These are phyloP conservation scores for Telmatochromis sp. DNA, from an alignment of 2,113 vertebrate genomes.

Conservation along the genomic window DNA sequence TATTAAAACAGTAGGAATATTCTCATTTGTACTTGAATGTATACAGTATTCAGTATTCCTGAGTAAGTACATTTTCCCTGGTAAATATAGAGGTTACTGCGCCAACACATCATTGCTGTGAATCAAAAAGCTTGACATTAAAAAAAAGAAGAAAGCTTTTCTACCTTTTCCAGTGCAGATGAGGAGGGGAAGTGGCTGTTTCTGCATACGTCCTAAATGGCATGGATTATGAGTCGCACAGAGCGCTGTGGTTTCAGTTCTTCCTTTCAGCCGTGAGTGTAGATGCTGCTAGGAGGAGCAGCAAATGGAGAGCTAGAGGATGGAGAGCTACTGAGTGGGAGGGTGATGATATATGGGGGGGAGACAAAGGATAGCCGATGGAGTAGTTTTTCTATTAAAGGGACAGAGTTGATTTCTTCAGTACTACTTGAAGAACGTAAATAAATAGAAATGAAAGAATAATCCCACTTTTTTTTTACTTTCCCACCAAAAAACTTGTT, in stretches of 20 bases:
- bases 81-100: background rate
- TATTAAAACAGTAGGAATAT: background rate
- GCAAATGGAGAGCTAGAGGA: slow-evolving; percentile 43
- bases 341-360: slow-evolving; percentile 13
- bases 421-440: background rate
- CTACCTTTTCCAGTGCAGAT: slow-evolving; percentile 51
- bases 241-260: slow-evolving; percentile 44
- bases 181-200: slow-evolving; percentile 41
- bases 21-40: background rate
- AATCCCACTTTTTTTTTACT: background rate
- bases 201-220: slow-evolving; percentile 53
- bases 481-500: background rate
- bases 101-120: background rate
- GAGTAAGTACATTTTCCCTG: background rate
- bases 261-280: slow-evolving; percentile 39
- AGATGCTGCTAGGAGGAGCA: slow-evolving; percentile 45
- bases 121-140: background rate
- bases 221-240: slow-evolving; percentile 26
- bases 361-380: background rate
- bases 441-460: background rate
- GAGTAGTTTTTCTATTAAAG: slow-evolving; percentile 59
- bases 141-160: background rate
- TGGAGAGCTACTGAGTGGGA: slow-evolving; percentile 37
- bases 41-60: background rate
- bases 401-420: slow-evolving; percentile 19